A percentile compares a stretch with the other conserved stretches of the same genome.
These are phyloP conservation scores for Galerucella pusilla DNA, from an alignment of 2,888 invertebrate species.

Conservation along the genomic window DNA sequence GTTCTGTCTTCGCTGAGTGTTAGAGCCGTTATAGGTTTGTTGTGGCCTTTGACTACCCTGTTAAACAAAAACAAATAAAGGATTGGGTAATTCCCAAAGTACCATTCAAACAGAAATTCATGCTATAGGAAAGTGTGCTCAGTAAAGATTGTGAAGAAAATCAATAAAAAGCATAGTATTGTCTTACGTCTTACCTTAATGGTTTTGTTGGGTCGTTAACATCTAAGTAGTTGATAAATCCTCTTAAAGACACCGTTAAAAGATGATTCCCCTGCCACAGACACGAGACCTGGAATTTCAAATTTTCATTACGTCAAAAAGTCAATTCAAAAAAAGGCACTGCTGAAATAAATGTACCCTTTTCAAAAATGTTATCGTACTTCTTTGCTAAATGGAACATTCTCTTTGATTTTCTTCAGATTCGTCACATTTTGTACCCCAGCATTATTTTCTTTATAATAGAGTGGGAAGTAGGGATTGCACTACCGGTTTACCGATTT, in stretches of 20 bases:
- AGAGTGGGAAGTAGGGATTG: too few relatives aligned
- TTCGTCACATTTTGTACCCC: too few relatives aligned
- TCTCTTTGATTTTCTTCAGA: too few relatives aligned
- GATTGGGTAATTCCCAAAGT: too few relatives aligned
- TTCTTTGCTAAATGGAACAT: too few relatives aligned
- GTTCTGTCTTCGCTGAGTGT: conserved; percentile 79
- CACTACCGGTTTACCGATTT: conserved; percentile 5
- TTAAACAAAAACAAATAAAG: neutral
- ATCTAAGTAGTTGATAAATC: conserved; percentile 94
- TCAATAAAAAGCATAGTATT: neutral
- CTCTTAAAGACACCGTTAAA: conserved; percentile 92
- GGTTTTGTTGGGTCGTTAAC: conserved; percentile 86
- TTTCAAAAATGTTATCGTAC: too few relatives aligned
- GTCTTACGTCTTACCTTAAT: conserved; percentile 63
- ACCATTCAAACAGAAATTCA: too few relatives aligned
- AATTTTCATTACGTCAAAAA: conserved; percentile 1
- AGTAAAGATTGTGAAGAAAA: too few relatives aligned
- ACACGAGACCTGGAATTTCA: conserved; percentile 77
- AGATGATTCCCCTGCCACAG: conserved; percentile 90
- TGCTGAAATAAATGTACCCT: too few relatives aligned
- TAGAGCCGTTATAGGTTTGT: conserved; percentile 95
- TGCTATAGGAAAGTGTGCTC: too few relatives aligned
- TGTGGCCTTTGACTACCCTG: conserved; percentile 91
- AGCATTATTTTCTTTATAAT: too few relatives aligned
- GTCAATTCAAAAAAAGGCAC: neutral